phyloP scores from a whole-genome alignment of 2,113 vertebrate species.

The Myocastor coypus region DNA sequence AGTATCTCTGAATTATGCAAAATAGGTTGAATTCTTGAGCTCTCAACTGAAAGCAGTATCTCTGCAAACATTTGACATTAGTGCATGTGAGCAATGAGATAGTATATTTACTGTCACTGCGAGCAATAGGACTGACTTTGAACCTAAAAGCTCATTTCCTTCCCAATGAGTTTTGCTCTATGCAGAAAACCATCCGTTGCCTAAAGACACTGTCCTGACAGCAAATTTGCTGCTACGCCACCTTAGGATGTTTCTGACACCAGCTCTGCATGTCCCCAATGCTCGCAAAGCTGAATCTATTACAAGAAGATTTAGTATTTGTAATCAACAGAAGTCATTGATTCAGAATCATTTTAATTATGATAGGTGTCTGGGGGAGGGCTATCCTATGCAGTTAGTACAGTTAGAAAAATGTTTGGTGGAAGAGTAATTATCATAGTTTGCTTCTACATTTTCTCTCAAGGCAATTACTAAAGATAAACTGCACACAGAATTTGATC shows the following conservation, averaged over 20 bases:
- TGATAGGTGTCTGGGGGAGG: background rate
- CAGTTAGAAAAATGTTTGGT: background rate
- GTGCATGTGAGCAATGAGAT: background rate
- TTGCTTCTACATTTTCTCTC: background rate
- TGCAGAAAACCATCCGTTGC: background rate
- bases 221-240: background rate
- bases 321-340: constrained; percentile 1
- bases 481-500: background rate
- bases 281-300: background rate
- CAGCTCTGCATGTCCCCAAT: background rate
- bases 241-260: background rate
- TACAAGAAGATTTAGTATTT: constrained; percentile 11
- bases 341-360: constrained; percentile 33
- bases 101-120: background rate
- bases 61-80: background rate
- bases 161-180: background rate
- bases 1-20: constrained; percentile 34
- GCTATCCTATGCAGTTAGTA: background rate
- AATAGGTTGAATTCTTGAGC: constrained; percentile 20
- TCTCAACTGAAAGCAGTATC: background rate
- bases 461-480: constrained; percentile 1
- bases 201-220: background rate
- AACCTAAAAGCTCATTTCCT: background rate
- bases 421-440: background rate
- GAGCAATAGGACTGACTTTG: background rate